Evolutionary conservation across 2,113 vertebrate genomes (phyloP).

Genomic region (Oriolus oriolus): DNA sequence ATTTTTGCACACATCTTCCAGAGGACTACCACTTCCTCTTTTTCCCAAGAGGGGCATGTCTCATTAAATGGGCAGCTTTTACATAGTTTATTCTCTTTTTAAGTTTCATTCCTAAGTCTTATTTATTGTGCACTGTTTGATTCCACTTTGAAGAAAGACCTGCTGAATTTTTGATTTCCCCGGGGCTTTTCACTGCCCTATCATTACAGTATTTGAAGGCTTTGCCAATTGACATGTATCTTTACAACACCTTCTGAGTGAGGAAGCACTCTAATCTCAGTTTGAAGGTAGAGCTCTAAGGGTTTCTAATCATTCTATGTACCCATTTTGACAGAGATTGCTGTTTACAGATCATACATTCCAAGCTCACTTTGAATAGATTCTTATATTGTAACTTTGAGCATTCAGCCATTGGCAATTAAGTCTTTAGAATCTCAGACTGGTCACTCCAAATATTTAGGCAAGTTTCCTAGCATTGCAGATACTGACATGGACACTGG

Average conservation of each 20-base stretch:
- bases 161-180: neutral
- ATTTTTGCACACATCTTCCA: neutral
- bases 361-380: neutral
- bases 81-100: neutral
- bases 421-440: neutral
- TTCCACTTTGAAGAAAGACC: neutral
- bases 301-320: neutral
- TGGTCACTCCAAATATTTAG: neutral
- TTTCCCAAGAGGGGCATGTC: neutral
- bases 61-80: neutral
- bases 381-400: neutral
- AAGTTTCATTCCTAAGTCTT: neutral
- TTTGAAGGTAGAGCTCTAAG: neutral
- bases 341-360: neutral
- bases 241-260: neutral
- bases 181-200: neutral
- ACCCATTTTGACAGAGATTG: neutral
- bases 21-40: neutral
- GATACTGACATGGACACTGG: neutral
- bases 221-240: neutral
- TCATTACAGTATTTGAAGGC: neutral
- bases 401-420: neutral
- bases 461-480: neutral
- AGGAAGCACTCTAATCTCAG: neutral
- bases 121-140: neutral